Percentiles rank a stretch among this genome's conserved stretches.
Conservation (phyloP, 1,140 invertebrate species). For the Plutomurus gul region DNA sequence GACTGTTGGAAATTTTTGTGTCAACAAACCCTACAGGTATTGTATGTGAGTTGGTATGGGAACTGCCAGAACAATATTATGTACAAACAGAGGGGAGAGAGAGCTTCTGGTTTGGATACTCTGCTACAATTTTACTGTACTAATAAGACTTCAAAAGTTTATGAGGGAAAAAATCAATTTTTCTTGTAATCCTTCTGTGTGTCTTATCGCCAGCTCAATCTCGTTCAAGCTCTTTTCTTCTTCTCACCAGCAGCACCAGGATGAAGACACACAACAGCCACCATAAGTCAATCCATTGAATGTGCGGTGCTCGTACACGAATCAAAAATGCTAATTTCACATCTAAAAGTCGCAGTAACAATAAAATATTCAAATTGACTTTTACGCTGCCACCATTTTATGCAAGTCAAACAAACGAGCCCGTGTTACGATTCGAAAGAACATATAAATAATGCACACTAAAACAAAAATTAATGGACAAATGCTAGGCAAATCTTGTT, state of each 20-base stretch:
- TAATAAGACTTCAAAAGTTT: background rate
- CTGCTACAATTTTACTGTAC: background rate
- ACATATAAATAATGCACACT: background rate
- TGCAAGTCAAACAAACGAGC: slow-evolving; percentile 14
- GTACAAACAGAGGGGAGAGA: too few species aligned
- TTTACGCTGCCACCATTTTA: background rate
- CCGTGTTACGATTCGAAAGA: background rate
- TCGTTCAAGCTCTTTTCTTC: background rate
- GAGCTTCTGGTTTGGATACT: too few species aligned
- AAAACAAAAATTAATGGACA: slow-evolving; percentile 4
- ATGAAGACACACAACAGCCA: background rate
- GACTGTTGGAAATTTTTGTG: background rate
- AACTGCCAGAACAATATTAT: too few species aligned
- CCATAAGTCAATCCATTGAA: background rate
- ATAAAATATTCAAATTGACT: slow-evolving; percentile 25
- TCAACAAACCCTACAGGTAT: background rate
- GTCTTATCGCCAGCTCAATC: slow-evolving; percentile 3
- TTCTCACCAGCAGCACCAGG: background rate
- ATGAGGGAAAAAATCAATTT: background rate
- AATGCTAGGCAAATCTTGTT: background rate
- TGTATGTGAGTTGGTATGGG: background rate
- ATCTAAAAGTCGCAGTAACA: background rate
- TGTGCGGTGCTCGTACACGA: background rate
- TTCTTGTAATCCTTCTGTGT: slow-evolving; percentile 13
- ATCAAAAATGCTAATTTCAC: background rate